These are phyloP conservation scores for Seira sanloemensis DNA, from an alignment of 2,888 invertebrate genomes.

Conservation along the genomic window DNA sequence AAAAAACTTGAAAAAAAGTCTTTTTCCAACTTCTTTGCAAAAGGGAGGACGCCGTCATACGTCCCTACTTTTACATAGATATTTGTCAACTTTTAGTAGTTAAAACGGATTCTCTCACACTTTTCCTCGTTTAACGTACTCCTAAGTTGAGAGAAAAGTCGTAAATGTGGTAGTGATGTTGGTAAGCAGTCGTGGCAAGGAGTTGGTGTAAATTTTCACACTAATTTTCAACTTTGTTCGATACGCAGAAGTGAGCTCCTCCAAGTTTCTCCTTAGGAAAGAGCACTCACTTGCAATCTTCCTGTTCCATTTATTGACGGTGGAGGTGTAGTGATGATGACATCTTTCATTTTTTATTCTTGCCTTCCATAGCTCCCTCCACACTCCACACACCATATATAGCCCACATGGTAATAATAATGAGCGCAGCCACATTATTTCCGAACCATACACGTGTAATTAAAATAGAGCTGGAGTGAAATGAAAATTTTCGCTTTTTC, in stretches of 20 bases:
- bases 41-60: not conserved
- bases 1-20: constrained; percentile 30
- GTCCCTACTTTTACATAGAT: constrained; percentile 12
- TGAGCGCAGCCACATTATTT: constrained; percentile 36
- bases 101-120: constrained; percentile 15
- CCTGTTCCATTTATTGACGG: not conserved
- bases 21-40: constrained; percentile 18
- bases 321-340: constrained; percentile 6
- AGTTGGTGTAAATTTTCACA: constrained; percentile 44
- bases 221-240: constrained; percentile 19
- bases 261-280: constrained; percentile 3
- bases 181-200: constrained; percentile 16
- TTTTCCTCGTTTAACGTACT: constrained; percentile 9
- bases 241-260: not conserved
- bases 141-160: not conserved
- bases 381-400: no score
- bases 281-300: constrained; percentile 2
- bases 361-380: not conserved
- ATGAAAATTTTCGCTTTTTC: constrained; percentile 10
- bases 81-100: constrained; percentile 47
- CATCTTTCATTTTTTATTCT: constrained; percentile 18
- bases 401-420: constrained; percentile 14
- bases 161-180: constrained; percentile 20
- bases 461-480: constrained; percentile 22
- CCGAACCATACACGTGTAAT: constrained; percentile 34